These are phyloP conservation scores for Saguinus midas DNA, from an alignment of 2,113 vertebrate genomes.

Conservation along the genomic window DNA sequence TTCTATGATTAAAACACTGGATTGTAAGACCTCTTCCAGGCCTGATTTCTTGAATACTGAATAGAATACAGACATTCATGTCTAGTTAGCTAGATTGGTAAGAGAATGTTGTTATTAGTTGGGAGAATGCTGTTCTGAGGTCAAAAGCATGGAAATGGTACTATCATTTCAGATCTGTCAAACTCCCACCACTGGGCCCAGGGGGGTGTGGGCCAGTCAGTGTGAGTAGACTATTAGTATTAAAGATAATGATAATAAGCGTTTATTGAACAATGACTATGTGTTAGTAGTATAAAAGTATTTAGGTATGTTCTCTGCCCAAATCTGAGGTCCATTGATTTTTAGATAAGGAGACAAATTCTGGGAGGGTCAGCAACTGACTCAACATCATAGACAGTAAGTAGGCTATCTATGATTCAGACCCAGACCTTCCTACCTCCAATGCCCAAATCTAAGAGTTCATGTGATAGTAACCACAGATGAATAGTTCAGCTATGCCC, in stretches of 20 bases:
- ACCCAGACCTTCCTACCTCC: neutral
- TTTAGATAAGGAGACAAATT: neutral
- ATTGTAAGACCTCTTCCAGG: neutral
- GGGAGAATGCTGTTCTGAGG: neutral
- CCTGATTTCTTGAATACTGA: neutral
- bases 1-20: neutral
- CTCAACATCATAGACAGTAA: neutral
- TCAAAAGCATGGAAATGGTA: neutral
- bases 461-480: neutral
- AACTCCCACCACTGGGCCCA: rapidly evolving
- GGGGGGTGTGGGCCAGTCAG: neutral
- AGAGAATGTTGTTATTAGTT: neutral
- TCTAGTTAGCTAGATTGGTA: neutral
- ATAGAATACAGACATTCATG: neutral
- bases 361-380: neutral
- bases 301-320: neutral
- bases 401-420: neutral
- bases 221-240: neutral
- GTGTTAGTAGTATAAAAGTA: neutral
- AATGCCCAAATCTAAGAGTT: neutral
- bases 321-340: neutral
- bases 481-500: neutral
- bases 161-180: neutral
- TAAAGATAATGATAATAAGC: neutral
- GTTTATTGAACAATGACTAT: neutral